These are phyloP conservation scores for Oceanites oceanicus DNA, from an alignment of 2,113 vertebrate genomes.

Conservation along the genomic window DNA sequence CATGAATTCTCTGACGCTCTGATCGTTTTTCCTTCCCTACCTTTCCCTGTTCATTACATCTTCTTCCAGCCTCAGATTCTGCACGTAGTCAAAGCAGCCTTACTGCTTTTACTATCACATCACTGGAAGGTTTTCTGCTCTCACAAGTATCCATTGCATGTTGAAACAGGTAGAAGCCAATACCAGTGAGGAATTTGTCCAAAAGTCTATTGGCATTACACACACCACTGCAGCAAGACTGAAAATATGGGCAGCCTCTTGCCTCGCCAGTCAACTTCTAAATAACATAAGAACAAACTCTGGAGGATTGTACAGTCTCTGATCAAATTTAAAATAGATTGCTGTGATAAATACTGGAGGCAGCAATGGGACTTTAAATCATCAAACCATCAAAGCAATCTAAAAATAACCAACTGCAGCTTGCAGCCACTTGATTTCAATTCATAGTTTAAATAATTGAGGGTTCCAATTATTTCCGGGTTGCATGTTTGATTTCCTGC, in stretches of 20 bases:
- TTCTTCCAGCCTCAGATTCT: not conserved
- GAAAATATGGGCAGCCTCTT: not conserved
- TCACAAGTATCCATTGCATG: not conserved
- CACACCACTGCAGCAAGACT: not conserved
- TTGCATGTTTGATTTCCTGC: not conserved
- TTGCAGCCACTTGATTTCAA: not conserved
- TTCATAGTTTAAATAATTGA: slow-evolving; percentile 4
- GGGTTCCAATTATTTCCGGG: not conserved
- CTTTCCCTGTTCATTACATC: not conserved
- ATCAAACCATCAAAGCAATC: slow-evolving; percentile 17
- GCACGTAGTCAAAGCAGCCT: not conserved
- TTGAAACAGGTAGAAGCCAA: not conserved
- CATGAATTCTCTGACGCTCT: not conserved
- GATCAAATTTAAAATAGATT: slow-evolving; percentile 24
- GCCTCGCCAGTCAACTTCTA: not conserved
- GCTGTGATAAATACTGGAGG: slow-evolving; percentile 15
- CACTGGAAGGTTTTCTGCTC: not conserved
- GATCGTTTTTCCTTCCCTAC: not conserved
- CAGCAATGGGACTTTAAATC: slow-evolving; percentile 23
- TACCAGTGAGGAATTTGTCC: not conserved
- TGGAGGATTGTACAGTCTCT: not conserved
- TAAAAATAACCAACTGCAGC: slow-evolving; percentile 45
- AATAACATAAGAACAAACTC: not conserved
- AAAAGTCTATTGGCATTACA: not conserved
- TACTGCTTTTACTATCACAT: not conserved